phyloP scores from a whole-genome alignment of 92 coral and sea anemone species.

The Ricordea florida region DNA sequence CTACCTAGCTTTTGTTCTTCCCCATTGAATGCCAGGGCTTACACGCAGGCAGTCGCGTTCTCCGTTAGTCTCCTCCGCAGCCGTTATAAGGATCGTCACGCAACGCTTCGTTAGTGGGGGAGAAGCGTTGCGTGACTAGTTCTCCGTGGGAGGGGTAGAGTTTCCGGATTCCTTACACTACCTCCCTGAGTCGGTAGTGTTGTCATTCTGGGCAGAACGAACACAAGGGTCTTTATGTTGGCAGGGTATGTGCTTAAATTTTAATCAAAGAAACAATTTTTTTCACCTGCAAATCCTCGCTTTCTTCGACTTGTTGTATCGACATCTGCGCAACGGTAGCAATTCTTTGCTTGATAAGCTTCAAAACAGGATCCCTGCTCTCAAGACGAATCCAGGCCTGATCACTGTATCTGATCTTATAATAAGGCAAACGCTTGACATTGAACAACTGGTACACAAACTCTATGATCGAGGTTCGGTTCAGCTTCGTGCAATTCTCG shows the following conservation, averaged over 20 bases:
- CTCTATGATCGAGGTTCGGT: constrained; percentile 27
- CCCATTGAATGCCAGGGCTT: no score
- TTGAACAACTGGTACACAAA: constrained; percentile 9
- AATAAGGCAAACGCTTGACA: constrained; percentile 14
- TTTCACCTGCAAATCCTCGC: constrained; percentile 71
- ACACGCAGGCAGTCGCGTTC: no score
- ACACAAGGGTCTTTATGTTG: neutral
- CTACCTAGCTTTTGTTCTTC: no score
- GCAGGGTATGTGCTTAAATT: neutral
- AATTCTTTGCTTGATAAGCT: constrained; percentile 19
- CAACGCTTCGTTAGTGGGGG: no score
- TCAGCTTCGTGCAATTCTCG: constrained; percentile 23
- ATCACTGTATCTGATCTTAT: constrained; percentile 18
- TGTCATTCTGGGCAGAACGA: no score
- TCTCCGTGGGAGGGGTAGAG: no score
- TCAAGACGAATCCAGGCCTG: constrained; percentile 36
- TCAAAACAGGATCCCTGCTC: constrained; percentile 8
- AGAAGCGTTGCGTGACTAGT: no score
- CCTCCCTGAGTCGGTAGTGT: no score
- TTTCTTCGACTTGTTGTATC: constrained; percentile 43
- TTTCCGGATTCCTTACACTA: no score
- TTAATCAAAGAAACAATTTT: neutral
- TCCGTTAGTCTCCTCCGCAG: no score
- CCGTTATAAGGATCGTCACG: no score
- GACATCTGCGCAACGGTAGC: constrained; percentile 49